Conservation (phyloP, 2,888 invertebrate genomes). For the Eupsilia transversa region DNA sequence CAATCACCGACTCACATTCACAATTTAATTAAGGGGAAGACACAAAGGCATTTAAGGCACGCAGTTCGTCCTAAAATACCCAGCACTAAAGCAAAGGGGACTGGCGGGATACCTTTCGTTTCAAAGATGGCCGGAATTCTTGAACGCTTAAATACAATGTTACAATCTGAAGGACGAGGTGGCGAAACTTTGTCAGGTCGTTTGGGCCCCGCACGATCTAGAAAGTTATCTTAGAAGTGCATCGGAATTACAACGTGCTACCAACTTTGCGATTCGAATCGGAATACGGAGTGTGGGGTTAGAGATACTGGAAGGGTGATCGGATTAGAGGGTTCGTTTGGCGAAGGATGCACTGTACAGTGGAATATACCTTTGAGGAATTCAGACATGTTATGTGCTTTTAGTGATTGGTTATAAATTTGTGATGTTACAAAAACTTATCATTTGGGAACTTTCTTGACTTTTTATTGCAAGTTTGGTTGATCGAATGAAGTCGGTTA, state of each 20-base stretch:
- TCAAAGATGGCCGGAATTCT: conserved; percentile 73
- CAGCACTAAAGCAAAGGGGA: conserved; percentile 64
- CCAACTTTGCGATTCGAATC: conserved; percentile 84
- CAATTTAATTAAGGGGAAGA: conserved; percentile 65
- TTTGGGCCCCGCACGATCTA: conserved; percentile 82
- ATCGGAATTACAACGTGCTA: conserved; percentile 86
- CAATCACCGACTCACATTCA: conserved; percentile 48
- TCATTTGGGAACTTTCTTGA: background rate
- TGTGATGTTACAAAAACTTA: background rate
- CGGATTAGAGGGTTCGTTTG: background rate
- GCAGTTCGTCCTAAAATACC: conserved; percentile 66
- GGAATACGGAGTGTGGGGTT: conserved; percentile 72
- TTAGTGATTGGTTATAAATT: background rate
- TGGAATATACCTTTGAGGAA: background rate
- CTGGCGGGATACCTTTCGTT: conserved; percentile 72
- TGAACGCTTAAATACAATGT: conserved; percentile 73
- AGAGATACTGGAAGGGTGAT: conserved; percentile 71
- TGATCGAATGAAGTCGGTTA: no score
- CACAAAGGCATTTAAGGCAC: conserved; percentile 63
- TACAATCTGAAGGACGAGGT: conserved; percentile 71
- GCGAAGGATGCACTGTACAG: no score
- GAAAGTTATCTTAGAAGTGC: conserved; percentile 87
- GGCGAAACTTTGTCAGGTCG: conserved; percentile 85
- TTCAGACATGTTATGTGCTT: background rate
- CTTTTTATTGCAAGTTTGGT: background rate